Percentiles rank a stretch among this genome's conserved stretches.
Evolutionary conservation across 2,797 vertebrate species (phyloP).

Genomic region (Typhlichthys subterraneus): DNA sequence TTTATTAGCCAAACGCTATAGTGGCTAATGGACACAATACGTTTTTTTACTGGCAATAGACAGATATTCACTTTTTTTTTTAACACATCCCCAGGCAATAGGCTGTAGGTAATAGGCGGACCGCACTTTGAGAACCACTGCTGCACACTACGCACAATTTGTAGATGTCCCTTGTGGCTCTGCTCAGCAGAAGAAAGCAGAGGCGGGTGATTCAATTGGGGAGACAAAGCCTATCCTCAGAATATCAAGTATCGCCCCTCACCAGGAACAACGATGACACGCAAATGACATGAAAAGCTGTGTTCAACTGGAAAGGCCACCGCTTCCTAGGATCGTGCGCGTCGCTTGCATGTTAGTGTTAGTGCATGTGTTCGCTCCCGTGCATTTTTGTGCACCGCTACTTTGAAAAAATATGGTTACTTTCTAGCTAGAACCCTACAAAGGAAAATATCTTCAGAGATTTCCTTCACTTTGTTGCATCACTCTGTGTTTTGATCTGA

Average conservation of each 20-base stretch:
- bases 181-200: constrained; percentile 50
- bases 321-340: constrained; percentile 26
- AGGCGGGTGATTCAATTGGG: constrained; percentile 70
- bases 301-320: constrained; percentile 54
- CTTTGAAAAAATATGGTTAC: constrained; percentile 31
- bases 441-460: background rate
- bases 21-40: too few species aligned
- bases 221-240: constrained; percentile 67
- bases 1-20: too few species aligned
- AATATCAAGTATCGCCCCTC: constrained; percentile 73
- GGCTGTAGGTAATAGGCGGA: too few species aligned
- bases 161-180: constrained; percentile 59
- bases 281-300: constrained; percentile 65
- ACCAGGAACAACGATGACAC: constrained; percentile 57
- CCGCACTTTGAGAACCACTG: constrained; percentile 1
- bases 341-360: background rate
- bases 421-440: constrained; percentile 34
- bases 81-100: too few species aligned
- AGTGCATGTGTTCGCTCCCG: constrained; percentile 21
- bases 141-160: constrained; percentile 61
- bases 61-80: too few species aligned
- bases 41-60: too few species aligned
- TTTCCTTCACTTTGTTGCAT: constrained; percentile 26
- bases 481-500: constrained; percentile 1
- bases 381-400: constrained; percentile 8